Base-by-base conservation (phyloP, 2,797 vertebrate genomes). In the Erethizon dorsatum region DNA sequence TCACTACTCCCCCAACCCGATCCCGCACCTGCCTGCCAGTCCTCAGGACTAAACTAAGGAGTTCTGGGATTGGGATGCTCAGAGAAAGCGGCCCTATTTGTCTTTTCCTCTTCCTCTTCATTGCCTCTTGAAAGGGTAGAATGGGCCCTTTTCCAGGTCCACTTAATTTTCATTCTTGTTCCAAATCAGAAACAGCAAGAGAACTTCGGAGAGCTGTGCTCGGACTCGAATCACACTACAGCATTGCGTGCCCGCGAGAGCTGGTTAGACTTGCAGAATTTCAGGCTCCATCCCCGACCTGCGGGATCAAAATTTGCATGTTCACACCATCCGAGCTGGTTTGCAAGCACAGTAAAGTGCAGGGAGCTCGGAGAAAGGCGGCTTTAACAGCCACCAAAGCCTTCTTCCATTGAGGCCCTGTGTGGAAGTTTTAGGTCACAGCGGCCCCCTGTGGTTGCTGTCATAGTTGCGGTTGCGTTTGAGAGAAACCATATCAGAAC, bases 371-470 rank as follows among this genome's bases (percentile, higher is more conserved):
- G 47, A 7, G 57, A 59, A 78, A 92, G 71, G 50, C 63, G 31
- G 3, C 67, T 47, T 57, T 77, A 24, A 71, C 80, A 69, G 63
- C 0, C 17, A 61, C n/a, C 15, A 0, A 71, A 5, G 12, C 13
- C 71, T 13, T 77, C 65, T 41, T 31, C 37, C 33, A 7, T 8
- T 3, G 54, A 12, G 10, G 24, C 2, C n/a, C 50, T 5, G 3
- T 31, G 54, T 83, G 85, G 83, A 91, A 89, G 63, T 69, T 79
- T 94, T 12, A 88, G 78, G 88, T 93, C 14, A 71, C 45, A 95
- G 87, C 18, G 96, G 33, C 98, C 93, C 75, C 96, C 61, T 24
- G 97, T 96, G 97, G 94, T 54, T 22, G 2, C 0, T 2, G 12
- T 12, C 1, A 56, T 41, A n/a, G 87, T 93, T 94, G 88, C 65